Conservation (phyloP, 2,797 vertebrate species). For the Syngnathus acus region DNA sequence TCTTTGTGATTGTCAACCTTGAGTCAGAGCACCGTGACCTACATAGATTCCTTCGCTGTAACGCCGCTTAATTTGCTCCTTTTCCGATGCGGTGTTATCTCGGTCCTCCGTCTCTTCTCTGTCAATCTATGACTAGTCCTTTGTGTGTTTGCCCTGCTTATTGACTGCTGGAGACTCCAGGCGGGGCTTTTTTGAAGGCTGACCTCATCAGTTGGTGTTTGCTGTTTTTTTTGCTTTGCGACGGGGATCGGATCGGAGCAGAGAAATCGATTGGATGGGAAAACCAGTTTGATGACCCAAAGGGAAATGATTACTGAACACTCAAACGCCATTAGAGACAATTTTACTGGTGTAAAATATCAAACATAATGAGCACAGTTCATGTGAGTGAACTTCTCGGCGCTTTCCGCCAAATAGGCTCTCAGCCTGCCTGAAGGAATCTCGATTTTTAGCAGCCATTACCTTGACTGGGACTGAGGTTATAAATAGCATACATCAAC, state of each 20-base stretch:
- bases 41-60: constrained; percentile 5
- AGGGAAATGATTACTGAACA: neutral
- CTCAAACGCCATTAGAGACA: neutral
- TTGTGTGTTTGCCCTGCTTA: constrained; percentile 46
- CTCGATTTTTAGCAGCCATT: too few species aligned
- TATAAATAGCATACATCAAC: too few species aligned
- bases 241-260: neutral
- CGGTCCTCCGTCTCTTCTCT: constrained; percentile 24
- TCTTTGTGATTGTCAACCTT: constrained; percentile 2
- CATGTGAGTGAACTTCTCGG: neutral
- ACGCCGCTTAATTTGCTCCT: constrained; percentile 18
- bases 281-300: neutral
- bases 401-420: neutral
- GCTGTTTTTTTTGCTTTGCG: constrained; percentile 3
- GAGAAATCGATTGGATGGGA: too few species aligned
- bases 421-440: neutral
- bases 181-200: constrained; percentile 32
- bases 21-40: constrained; percentile 20
- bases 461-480: too few species aligned
- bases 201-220: constrained; percentile 38
- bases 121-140: constrained; percentile 49
- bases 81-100: constrained; percentile 27
- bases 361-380: neutral
- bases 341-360: neutral
- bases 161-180: constrained; percentile 65